Evolutionary conservation across 2,888 invertebrate genomes (phyloP), one percentile per base, ranked within the genome.

Genomic region (Miltochrista miniata): DNA sequence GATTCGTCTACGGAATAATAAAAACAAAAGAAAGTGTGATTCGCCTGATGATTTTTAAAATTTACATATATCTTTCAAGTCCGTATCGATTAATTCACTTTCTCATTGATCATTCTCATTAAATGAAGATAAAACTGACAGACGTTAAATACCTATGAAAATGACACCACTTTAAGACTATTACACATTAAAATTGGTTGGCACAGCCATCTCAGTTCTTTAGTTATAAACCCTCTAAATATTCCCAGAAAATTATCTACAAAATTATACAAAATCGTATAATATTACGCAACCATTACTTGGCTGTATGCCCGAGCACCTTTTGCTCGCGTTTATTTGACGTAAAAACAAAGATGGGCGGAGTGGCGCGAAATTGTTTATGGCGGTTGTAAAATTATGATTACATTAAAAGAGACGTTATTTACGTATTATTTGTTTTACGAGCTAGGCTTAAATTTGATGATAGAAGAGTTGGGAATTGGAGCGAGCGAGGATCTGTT

Each of bases 331-430:
- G 45, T 48, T 48, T 48, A 40, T 52, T 52, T 52, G 48, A 64
- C 64, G 55, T 60, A 52, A 45, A 67, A 64, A 61, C 15, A 58
- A 65, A 65, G 54, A 65, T 68, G 64, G 68, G 55, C 41, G 68
- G 50, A 48, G 40, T 54, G 68, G 64, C 68, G 64, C 51, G 58
- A 56, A 65, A 37, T 46, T 31, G 38, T 64, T 68, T 56, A 64
- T 64, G 44, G 34, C 41, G 40, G 43, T 64, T 61, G 49, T 65
- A 68, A 65, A 67, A 45, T 51, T 55, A 51, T 46, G 13, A 55
- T 50, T 56, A 38, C 24, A 46, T 38, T 55, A 47, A 24, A 54
- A 48, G 57, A 57, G 58, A 52, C 46, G 54, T 31, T 51, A 56
- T 51, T 65, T 57, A 56, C 49, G 30, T 34, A 48, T 57, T 57